A percentile compares a stretch with the other conserved stretches of the same genome.
Conservation (phyloP, 2,113 vertebrate species). For the Bubo blakistoni region DNA sequence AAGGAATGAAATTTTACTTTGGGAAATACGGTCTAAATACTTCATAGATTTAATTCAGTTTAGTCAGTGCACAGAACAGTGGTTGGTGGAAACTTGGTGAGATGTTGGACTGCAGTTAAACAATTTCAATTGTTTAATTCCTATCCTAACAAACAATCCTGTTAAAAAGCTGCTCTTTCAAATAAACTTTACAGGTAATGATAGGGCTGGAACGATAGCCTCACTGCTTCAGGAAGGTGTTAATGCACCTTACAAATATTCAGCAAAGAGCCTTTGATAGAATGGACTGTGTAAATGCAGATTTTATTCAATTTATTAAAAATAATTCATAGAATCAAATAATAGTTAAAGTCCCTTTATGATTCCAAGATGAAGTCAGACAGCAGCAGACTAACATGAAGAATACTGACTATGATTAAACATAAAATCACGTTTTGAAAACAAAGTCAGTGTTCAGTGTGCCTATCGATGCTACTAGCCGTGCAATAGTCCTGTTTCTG, state of each 20-base stretch:
- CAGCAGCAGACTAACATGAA: neutral
- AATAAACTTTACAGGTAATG: neutral
- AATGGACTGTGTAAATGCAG: neutral
- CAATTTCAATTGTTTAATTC: neutral
- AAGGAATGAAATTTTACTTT: neutral
- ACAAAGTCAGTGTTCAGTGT: neutral
- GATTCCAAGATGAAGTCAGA: neutral
- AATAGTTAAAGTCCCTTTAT: neutral
- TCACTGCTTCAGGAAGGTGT: neutral
- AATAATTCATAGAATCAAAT: neutral
- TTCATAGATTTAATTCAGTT: neutral
- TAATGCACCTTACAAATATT: neutral
- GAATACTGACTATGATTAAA: neutral
- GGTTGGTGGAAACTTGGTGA: neutral
- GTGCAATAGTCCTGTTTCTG: neutral
- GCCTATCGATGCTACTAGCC: neutral
- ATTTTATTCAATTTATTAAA: neutral
- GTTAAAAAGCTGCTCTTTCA: neutral
- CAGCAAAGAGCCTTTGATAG: neutral
- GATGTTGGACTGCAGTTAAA: neutral
- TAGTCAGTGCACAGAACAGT: neutral
- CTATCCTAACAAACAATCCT: neutral
- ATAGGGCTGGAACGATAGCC: neutral
- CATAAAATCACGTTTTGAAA: neutral
- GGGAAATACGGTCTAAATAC: neutral